These are phyloP conservation scores for Probosciger aterrimus DNA, from an alignment of 2,113 vertebrate genomes.

Conservation along the genomic window DNA sequence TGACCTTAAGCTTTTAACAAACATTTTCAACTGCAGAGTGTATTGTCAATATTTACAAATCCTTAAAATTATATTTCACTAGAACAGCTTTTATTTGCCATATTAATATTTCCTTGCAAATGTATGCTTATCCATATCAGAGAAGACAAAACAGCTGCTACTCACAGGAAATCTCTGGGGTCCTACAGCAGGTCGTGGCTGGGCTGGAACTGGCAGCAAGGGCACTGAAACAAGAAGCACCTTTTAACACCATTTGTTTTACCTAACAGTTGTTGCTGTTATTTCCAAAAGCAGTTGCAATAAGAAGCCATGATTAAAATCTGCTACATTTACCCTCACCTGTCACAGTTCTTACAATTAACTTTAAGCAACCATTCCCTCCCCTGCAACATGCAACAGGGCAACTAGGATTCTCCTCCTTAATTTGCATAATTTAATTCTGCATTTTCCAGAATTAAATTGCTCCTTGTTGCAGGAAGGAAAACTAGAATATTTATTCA, in stretches of 20 bases:
- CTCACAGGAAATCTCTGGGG: slow-evolving; percentile 98
- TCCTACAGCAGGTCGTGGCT: slow-evolving; percentile 91
- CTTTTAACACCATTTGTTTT: slow-evolving; percentile 52
- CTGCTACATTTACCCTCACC: not conserved
- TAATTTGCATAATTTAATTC: slow-evolving; percentile 43
- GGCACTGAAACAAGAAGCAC: slow-evolving; percentile 86
- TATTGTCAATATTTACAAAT: slow-evolving; percentile 85
- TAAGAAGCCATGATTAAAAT: not conserved
- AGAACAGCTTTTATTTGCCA: slow-evolving; percentile 76
- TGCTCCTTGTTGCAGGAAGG: not conserved
- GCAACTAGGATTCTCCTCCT: slow-evolving; percentile 30
- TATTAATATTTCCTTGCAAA: slow-evolving; percentile 79
- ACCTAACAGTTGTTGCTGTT: not conserved
- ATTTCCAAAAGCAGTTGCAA: not conserved
- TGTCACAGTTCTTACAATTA: slow-evolving; percentile 21
- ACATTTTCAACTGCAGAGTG: slow-evolving; percentile 81
- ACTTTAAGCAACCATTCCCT: slow-evolving; percentile 1
- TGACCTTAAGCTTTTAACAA: slow-evolving; percentile 85
- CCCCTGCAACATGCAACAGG: slow-evolving; percentile 45
- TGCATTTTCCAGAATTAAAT: slow-evolving; percentile 33
- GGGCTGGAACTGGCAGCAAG: slow-evolving; percentile 92
- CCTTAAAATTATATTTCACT: slow-evolving; percentile 78
- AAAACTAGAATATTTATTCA: slow-evolving; percentile 3
- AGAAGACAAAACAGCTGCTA: slow-evolving; percentile 81
- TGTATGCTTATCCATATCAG: slow-evolving; percentile 73